Conservation (phyloP, 2,113 vertebrate species). For the Nannobrachium achirus region DNA sequence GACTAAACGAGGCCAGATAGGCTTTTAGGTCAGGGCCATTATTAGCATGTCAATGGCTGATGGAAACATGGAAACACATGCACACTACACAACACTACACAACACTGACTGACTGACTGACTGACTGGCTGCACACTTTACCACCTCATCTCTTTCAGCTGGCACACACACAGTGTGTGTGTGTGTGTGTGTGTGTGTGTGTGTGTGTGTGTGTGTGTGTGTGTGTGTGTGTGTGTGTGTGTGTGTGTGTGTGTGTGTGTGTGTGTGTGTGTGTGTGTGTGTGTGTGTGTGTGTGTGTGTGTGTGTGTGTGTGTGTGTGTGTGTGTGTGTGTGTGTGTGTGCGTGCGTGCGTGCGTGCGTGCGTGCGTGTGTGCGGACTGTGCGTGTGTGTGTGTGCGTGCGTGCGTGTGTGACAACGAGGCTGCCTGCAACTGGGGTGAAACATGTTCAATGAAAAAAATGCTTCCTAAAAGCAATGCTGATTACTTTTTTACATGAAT, state of each 20-base stretch:
- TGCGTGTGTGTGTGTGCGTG: too few species aligned
- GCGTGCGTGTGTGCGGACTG: too few species aligned
- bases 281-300: neutral
- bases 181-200: neutral
- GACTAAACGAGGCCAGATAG: slow-evolving; percentile 54
- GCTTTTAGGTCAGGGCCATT: slow-evolving; percentile 49
- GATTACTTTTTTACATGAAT: too few species aligned
- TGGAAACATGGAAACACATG: neutral
- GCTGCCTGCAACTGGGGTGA: too few species aligned
- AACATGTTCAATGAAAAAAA: too few species aligned
- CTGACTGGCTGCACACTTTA: neutral
- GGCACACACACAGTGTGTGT: neutral
- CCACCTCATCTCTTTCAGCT: neutral
- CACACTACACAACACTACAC: too few species aligned
- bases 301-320: too few species aligned
- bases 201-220: neutral
- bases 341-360: neutral
- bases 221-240: neutral
- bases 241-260: neutral
- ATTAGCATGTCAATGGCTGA: slow-evolving; percentile 64
- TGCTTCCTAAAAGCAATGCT: too few species aligned
- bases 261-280: neutral
- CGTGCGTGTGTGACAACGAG: too few species aligned
- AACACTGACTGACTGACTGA: neutral
- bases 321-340: too few species aligned